These are phyloP conservation scores for Anadara kagoshimensis DNA, from an alignment of 1,140 invertebrate species.

Conservation along the genomic window DNA sequence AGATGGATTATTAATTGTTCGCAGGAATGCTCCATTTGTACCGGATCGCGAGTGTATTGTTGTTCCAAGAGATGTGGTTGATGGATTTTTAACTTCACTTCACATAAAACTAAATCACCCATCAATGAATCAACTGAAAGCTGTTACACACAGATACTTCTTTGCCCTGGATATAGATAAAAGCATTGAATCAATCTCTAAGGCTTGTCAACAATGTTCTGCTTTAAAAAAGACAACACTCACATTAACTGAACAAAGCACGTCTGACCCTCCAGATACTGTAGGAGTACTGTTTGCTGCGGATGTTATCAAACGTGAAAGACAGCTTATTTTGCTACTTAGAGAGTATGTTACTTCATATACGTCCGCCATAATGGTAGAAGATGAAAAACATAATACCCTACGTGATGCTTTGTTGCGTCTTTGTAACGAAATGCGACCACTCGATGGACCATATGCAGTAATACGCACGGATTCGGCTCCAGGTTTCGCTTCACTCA, in stretches of 20 bases:
- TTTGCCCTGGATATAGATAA: slow-evolving; percentile 46
- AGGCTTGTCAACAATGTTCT: slow-evolving; percentile 39
- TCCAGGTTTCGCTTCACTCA: slow-evolving; percentile 40
- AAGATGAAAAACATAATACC: slow-evolving; percentile 12
- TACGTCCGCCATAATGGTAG: slow-evolving; percentile 15
- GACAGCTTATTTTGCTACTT: slow-evolving; percentile 30
- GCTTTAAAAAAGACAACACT: slow-evolving; percentile 25
- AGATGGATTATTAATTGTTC: slow-evolving; percentile 34
- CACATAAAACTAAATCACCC: slow-evolving; percentile 44
- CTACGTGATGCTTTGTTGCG: slow-evolving; percentile 25
- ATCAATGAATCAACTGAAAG: slow-evolving; percentile 28
- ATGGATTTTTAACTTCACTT: slow-evolving; percentile 36
- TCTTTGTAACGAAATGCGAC: slow-evolving; percentile 22
- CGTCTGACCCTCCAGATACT: slow-evolving; percentile 29
- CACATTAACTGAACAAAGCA: slow-evolving; percentile 25
- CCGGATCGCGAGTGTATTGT: slow-evolving; percentile 37
- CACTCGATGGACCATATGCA: slow-evolving; percentile 34
- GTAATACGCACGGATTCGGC: slow-evolving; percentile 43
- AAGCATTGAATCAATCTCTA: slow-evolving; percentile 16
- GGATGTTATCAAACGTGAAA: slow-evolving; percentile 26
- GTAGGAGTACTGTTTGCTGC: slow-evolving; percentile 38
- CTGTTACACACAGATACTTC: slow-evolving; percentile 33
- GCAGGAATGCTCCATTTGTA: slow-evolving; percentile 10
- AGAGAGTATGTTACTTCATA: slow-evolving; percentile 37
- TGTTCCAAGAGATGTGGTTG: slow-evolving; percentile 34